Base-by-base conservation (phyloP, 2,797 vertebrate species). In the Parambassis ranga region DNA sequence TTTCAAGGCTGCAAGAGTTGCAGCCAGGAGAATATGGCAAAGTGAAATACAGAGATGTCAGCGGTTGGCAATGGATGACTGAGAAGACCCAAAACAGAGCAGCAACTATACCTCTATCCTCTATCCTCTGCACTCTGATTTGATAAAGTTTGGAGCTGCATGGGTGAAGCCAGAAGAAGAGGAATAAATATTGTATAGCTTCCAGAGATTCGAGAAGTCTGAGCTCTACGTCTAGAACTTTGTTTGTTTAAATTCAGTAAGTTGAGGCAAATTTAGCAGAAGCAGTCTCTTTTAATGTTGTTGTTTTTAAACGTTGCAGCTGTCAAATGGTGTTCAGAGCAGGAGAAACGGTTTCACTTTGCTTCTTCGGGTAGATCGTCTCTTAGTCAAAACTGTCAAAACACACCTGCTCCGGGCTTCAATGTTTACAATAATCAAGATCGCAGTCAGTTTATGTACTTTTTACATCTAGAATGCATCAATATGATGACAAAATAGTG, bases 11-110 rank as follows among this genome's bases (percentile, higher is more conserved):
- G 4, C 38, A 4, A 48, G 27, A n/a, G 10, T 46, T 31, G 35
- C 30, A 57, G 65, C 50, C 67, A 77, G 51, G 36, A 50, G 44
- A 66, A 68, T 8, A 5, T 44, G 38, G 59, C 69, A 70, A 44
- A 55, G 53, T 57, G 59, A 68, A 71, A 67, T 61, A 59, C 57
- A 59, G 43, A 72, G 65, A 75, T n/a, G 67, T 71, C 77, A 72
- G 60, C 15, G 35, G 41, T 44, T 82, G 77, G 76, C 69, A 73
- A 23, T 9, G 20, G 57, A 77, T 59, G 46, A 75, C 50, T 77
- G 61, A 24, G 27, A 61, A 37, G 51, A 60, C 53, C 53, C 35
- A 42, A 41, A 41, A 47, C 31, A 56, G 19, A 39, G 22, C 31
- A 69, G n/a, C n/a, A 76, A 60, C 31, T 47, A 48, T 18, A n/a